phyloP scores from a whole-genome alignment of 2,888 invertebrate species.

The Ypsolopha sequella region DNA sequence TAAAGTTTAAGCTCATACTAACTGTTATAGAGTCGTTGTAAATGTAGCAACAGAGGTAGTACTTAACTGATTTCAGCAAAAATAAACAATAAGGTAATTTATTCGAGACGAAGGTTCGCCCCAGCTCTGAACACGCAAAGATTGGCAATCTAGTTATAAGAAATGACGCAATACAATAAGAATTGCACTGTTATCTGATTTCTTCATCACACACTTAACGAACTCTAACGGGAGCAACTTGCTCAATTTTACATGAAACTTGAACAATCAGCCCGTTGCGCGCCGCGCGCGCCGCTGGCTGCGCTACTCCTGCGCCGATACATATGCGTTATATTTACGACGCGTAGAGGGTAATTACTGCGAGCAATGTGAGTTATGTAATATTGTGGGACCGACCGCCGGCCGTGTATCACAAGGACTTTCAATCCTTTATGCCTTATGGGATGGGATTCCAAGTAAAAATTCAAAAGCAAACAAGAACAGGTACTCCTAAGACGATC shows the following conservation, averaged over 20 bases:
- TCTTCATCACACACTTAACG: background rate
- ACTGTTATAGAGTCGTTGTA: background rate
- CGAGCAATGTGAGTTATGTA: background rate
- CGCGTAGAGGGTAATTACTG: background rate
- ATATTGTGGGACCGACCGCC: background rate
- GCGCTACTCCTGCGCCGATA: background rate
- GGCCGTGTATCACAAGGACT: too few relatives aligned
- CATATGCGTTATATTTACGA: background rate
- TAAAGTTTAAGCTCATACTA: background rate
- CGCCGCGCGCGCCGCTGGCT: background rate
- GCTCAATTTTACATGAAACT: background rate
- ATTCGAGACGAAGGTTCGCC: background rate
- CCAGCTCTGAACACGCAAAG: background rate
- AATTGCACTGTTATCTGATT: background rate
- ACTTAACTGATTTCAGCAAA: too few relatives aligned
- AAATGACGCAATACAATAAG: background rate
- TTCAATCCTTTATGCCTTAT: too few relatives aligned
- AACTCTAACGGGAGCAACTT: background rate
- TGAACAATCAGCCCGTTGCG: background rate
- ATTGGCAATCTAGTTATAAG: background rate
- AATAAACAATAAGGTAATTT: too few relatives aligned
- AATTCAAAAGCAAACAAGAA: too few relatives aligned
- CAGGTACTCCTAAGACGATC: too few relatives aligned
- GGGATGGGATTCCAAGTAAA: too few relatives aligned
- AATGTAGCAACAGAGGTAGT: background rate